These are phyloP conservation scores for Melanargia galathea DNA, from an alignment of 2,888 invertebrate species.

Conservation along the genomic window DNA sequence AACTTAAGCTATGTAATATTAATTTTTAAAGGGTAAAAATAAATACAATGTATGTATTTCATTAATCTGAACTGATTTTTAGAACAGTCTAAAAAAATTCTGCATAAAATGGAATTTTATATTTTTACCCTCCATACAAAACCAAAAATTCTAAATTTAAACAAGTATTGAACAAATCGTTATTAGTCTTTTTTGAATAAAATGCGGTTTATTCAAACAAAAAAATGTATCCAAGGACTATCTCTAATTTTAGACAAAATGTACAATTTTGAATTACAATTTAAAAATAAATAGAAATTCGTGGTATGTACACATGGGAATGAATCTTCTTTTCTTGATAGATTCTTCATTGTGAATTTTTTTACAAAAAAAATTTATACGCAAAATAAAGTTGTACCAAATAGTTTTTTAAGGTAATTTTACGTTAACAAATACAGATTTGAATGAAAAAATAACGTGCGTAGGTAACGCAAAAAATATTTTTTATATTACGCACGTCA, in stretches of 20 bases:
- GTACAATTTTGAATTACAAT: constrained; percentile 38
- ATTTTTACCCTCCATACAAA: neutral
- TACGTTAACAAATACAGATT: too few species aligned
- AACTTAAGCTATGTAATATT: too few species aligned
- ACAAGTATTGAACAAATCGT: neutral
- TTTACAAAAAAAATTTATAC: neutral
- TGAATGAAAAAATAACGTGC: too few species aligned
- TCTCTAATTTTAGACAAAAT: constrained; percentile 28
- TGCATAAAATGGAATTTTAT: too few species aligned
- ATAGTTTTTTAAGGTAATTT: neutral
- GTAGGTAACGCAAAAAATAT: neutral
- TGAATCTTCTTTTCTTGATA: constrained; percentile 42
- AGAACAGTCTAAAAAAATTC: too few species aligned
- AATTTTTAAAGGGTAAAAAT: too few species aligned
- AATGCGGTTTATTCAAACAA: neutral
- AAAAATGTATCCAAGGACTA: constrained; percentile 31
- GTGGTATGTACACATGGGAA: constrained; percentile 62
- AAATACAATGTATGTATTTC: too few species aligned
- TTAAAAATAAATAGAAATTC: constrained; percentile 45
- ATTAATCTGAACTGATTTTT: too few species aligned
- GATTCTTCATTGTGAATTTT: constrained; percentile 6
- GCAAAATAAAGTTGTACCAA: neutral
- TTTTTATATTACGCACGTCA: neutral
- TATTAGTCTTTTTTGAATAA: neutral
- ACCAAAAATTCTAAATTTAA: neutral